A percentile compares a stretch with the other conserved stretches of the same genome.
Conservation (phyloP, 2,113 vertebrate species). For the Paratilapia polleni region DNA sequence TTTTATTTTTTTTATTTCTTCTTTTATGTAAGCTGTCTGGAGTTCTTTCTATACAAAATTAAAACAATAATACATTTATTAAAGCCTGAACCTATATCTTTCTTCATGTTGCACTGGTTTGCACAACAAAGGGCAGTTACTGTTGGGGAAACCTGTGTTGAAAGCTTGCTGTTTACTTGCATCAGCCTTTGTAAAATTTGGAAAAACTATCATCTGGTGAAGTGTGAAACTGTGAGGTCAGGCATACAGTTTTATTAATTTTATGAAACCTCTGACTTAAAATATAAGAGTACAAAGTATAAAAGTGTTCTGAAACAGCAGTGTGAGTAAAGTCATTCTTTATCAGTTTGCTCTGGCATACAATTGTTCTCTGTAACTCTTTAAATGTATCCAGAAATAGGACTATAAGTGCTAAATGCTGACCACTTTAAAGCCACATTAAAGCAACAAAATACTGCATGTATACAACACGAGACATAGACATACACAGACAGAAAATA, state of each 20-base stretch:
- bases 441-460: not conserved
- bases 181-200: not conserved
- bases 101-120: not conserved
- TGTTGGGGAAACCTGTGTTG: not conserved
- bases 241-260: not conserved
- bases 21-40: not conserved
- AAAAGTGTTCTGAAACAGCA: not conserved
- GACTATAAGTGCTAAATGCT: too few relatives aligned
- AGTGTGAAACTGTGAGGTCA: not conserved
- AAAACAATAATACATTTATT: not conserved
- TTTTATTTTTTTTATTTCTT: not conserved
- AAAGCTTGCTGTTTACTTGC: slow-evolving; percentile 8
- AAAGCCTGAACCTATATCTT: not conserved
- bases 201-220: not conserved
- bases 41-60: not conserved
- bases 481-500: too few relatives aligned
- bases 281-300: not conserved
- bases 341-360: not conserved
- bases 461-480: too few relatives aligned
- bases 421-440: not conserved
- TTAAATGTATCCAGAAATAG: not conserved
- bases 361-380: not conserved
- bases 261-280: not conserved
- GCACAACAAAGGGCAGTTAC: not conserved
- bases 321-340: not conserved